phyloP scores from a whole-genome alignment of 2,888 invertebrate species.

The Drosophila imparisetae region DNA sequence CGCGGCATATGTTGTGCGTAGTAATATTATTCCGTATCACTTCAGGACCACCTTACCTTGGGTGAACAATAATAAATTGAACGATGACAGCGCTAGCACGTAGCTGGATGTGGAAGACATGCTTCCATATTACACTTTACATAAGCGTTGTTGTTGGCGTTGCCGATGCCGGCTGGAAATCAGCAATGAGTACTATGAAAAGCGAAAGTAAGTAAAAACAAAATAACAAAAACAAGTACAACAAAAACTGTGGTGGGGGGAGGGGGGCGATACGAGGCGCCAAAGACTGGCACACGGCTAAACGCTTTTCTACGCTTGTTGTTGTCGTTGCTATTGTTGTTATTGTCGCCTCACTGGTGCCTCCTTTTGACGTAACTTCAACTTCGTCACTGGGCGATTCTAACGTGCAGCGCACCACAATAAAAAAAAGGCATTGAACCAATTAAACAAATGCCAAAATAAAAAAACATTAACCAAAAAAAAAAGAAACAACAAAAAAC shows the following conservation, averaged over 20 bases:
- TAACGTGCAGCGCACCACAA: conserved; percentile 18
- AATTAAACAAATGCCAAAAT: conserved; percentile 27
- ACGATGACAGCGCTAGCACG: conserved; percentile 85
- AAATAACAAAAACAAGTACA: conserved; percentile 16
- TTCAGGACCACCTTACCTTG: conserved; percentile 80
- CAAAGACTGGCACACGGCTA: conserved; percentile 51
- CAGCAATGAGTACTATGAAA: conserved; percentile 26
- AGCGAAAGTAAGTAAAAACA: conserved; percentile 13
- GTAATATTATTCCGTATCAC: conserved; percentile 1
- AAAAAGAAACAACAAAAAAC: conserved; percentile 1
- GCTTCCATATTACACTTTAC: conserved; percentile 84
- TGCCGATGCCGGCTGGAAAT: conserved; percentile 33
- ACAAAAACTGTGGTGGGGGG: conserved; percentile 17
- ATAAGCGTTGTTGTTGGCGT: conserved; percentile 64
- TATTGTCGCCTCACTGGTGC: conserved; percentile 38
- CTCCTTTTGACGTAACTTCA: conserved; percentile 73
- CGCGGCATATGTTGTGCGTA: not conserved
- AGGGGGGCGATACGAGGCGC: conserved; percentile 40
- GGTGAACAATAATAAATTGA: conserved; percentile 85
- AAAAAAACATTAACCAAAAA: conserved; percentile 12
- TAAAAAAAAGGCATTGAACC: conserved; percentile 23
- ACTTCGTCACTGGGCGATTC: conserved; percentile 25
- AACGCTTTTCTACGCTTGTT: conserved; percentile 25
- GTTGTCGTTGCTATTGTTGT: conserved; percentile 18
- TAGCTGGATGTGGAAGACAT: conserved; percentile 84